Percentiles rank a stretch among this genome's conserved stretches.
phyloP scores from a whole-genome alignment of 2,113 vertebrate species.

The Balaeniceps rex region DNA sequence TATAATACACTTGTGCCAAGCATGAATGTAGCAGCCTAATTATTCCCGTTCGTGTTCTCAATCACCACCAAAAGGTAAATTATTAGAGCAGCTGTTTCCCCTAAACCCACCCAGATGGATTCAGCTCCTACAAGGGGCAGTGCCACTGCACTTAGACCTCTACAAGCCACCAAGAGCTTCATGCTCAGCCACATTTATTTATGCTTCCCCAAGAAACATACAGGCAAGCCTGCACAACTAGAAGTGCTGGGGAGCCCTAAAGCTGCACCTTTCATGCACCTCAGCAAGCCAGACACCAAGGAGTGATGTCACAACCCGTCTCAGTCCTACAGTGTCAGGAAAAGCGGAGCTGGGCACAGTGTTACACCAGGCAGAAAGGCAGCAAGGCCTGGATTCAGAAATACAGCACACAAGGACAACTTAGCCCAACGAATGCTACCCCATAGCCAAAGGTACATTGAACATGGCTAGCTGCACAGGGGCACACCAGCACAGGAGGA shows the following conservation, averaged over 20 bases:
- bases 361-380: background rate
- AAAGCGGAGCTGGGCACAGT: background rate
- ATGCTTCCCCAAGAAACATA: accelerated
- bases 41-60: background rate
- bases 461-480: background rate
- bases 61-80: background rate
- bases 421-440: background rate
- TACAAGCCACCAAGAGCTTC: background rate
- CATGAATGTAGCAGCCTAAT: background rate
- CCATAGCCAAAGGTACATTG: background rate
- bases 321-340: background rate
- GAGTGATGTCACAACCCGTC: background rate
- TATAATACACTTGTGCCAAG: background rate
- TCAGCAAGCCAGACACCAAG: background rate
- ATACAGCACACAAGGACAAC: accelerated
- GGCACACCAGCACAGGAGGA: accelerated
- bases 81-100: background rate
- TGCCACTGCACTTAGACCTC: background rate
- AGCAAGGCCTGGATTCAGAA: background rate
- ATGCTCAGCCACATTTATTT: background rate
- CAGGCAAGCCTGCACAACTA: background rate
- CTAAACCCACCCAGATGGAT: background rate
- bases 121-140: background rate
- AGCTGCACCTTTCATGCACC: background rate
- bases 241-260: background rate